phyloP scores from a whole-genome alignment of 2,888 invertebrate genomes.

The Lithophane socia region DNA sequence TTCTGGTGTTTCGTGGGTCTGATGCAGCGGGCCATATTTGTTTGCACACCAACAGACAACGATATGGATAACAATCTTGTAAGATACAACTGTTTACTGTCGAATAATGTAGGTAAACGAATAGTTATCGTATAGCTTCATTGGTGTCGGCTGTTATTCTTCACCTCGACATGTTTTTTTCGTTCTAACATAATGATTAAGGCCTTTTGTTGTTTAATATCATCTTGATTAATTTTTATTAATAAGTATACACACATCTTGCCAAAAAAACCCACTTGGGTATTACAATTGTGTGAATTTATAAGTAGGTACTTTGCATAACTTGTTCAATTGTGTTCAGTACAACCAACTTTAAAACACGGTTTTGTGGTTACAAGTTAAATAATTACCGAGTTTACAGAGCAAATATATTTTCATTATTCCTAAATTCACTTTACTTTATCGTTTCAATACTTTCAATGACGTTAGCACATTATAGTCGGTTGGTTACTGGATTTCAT shows the following conservation, averaged over 20 bases:
- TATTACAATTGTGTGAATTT: slow-evolving; percentile 8
- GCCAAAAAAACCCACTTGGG: background rate
- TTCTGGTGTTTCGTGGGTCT: slow-evolving; percentile 99
- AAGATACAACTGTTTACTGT: slow-evolving; percentile 69
- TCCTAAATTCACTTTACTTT: background rate
- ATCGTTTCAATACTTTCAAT: background rate
- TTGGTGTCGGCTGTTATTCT: slow-evolving; percentile 47
- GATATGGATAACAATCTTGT: slow-evolving; percentile 98
- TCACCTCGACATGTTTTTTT: slow-evolving; percentile 4
- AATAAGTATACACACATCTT: background rate
- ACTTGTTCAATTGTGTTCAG: slow-evolving; percentile 16
- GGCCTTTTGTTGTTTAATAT: slow-evolving; percentile 15
- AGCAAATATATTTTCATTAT: background rate
- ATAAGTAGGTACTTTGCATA: background rate
- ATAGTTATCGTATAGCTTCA: slow-evolving; percentile 37
- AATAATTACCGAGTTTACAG: background rate
- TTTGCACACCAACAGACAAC: slow-evolving; percentile 97
- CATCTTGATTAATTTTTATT: background rate
- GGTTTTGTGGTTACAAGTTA: background rate
- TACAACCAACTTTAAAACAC: background rate
- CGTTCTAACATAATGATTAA: slow-evolving; percentile 36
- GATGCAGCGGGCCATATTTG: slow-evolving; percentile 98
- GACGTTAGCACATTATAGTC: background rate
- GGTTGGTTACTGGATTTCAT: slow-evolving; percentile 17
- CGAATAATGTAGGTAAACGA: slow-evolving; percentile 58